phyloP scores from a whole-genome alignment of 2,888 invertebrate species.

The Meiosimyza platycephala region DNA sequence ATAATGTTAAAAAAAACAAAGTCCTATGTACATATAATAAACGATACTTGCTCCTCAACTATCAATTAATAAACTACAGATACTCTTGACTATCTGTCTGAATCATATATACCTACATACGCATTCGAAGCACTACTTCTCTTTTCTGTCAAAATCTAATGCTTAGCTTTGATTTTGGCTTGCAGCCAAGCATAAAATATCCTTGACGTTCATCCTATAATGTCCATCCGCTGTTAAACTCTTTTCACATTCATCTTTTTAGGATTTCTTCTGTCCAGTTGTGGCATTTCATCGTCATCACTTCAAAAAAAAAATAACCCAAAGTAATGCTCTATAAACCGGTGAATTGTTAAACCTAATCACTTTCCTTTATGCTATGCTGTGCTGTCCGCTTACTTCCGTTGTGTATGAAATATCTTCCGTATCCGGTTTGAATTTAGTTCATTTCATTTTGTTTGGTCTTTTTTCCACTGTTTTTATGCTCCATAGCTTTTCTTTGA shows the following conservation, averaged over 20 bases:
- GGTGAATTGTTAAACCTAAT: conserved; percentile 39
- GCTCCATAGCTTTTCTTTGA: no score
- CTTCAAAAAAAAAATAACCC: neutral
- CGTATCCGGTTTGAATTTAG: conserved; percentile 31
- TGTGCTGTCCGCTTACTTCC: conserved; percentile 26
- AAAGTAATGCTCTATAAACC: neutral
- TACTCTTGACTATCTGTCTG: no score
- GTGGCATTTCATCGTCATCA: neutral
- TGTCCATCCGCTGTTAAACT: neutral
- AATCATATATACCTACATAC: neutral
- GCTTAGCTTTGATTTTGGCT: conserved; percentile 25
- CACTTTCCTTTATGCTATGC: conserved; percentile 28
- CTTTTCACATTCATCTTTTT: neutral
- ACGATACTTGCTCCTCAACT: no score
- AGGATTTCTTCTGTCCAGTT: neutral
- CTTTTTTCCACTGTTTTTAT: no score
- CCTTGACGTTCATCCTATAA: neutral
- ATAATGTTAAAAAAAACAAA: no score
- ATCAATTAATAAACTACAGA: no score
- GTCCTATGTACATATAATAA: no score
- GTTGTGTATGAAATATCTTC: conserved; percentile 34
- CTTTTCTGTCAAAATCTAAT: neutral
- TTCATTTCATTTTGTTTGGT: neutral
- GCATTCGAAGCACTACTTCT: conserved; percentile 2
- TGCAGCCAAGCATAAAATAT: conserved; percentile 27